A percentile compares a stretch with the other conserved stretches of the same genome.
Evolutionary conservation across 1,140 invertebrate genomes (phyloP).

Genomic region (Bombus superbus): DNA sequence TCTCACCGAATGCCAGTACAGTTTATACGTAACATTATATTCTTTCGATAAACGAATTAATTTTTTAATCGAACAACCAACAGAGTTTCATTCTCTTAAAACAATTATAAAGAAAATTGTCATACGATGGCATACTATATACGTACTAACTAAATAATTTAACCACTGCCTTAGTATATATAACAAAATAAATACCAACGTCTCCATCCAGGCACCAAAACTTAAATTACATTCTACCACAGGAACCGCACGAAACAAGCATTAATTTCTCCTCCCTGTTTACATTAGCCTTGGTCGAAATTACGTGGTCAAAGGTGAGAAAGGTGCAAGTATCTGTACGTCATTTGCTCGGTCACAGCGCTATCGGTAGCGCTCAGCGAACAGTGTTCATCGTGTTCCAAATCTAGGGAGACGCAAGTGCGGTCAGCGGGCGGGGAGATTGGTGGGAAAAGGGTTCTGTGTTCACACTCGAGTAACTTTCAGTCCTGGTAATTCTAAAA

Average conservation of each 20-base stretch:
- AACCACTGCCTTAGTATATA: too few relatives aligned
- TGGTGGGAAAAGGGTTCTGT: conserved; percentile 30
- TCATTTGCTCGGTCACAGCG: not conserved
- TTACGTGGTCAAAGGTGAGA: not conserved
- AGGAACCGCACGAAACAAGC: not conserved
- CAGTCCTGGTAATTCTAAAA: conserved; percentile 69
- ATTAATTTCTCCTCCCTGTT: not conserved
- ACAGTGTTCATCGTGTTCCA: conserved; percentile 21
- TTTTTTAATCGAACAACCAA: too few relatives aligned
- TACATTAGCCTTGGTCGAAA: not conserved
- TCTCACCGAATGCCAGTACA: not conserved
- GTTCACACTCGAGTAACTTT: conserved; percentile 68
- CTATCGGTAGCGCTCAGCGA: not conserved
- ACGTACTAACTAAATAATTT: too few relatives aligned
- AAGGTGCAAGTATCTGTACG: not conserved
- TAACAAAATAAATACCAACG: not conserved
- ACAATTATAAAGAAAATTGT: too few relatives aligned
- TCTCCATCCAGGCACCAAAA: not conserved
- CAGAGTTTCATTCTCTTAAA: too few relatives aligned
- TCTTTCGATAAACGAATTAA: too few relatives aligned
- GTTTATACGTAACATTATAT: too few relatives aligned
- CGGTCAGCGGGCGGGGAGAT: conserved; percentile 13
- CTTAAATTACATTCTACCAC: not conserved
- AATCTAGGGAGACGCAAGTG: conserved; percentile 23
- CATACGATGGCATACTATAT: too few relatives aligned